phyloP scores from a whole-genome alignment of 2,797 vertebrate genomes.

The Kryptopterus vitreolus region DNA sequence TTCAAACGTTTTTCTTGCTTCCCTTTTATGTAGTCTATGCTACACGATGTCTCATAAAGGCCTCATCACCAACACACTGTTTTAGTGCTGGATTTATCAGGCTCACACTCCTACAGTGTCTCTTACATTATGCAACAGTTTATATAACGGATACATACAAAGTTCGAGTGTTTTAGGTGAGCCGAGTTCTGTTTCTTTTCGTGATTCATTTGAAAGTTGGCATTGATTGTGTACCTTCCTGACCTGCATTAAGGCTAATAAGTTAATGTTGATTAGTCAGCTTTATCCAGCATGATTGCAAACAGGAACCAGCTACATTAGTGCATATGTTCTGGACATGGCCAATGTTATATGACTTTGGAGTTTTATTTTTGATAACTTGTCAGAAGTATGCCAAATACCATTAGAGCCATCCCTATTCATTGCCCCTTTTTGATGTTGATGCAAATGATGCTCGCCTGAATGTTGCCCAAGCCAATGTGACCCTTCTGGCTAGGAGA shows the following conservation, averaged over 20 bases:
- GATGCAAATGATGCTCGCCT: no score
- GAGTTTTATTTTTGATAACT: no score
- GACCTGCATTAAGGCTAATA: not conserved
- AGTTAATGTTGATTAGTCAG: not conserved
- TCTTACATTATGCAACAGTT: conserved; percentile 31
- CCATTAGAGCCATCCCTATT: no score
- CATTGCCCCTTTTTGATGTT: no score
- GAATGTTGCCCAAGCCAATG: no score
- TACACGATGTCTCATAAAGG: not conserved
- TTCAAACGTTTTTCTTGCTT: not conserved
- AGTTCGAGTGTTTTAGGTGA: not conserved
- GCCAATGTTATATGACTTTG: no score
- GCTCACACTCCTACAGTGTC: conserved; percentile 17
- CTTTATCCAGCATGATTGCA: no score
- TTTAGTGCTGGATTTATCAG: conserved; percentile 24
- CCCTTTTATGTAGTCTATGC: not conserved
- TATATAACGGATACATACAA: conserved; percentile 9
- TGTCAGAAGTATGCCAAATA: no score
- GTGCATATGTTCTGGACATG: no score
- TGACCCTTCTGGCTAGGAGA: no score
- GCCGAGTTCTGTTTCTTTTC: conserved; percentile 9
- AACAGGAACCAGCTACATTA: no score
- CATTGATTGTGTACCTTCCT: not conserved
- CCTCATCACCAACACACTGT: not conserved
- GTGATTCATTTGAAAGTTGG: no score